Conservation (phyloP, 2,888 invertebrate species). For the Andricus curvator region DNA sequence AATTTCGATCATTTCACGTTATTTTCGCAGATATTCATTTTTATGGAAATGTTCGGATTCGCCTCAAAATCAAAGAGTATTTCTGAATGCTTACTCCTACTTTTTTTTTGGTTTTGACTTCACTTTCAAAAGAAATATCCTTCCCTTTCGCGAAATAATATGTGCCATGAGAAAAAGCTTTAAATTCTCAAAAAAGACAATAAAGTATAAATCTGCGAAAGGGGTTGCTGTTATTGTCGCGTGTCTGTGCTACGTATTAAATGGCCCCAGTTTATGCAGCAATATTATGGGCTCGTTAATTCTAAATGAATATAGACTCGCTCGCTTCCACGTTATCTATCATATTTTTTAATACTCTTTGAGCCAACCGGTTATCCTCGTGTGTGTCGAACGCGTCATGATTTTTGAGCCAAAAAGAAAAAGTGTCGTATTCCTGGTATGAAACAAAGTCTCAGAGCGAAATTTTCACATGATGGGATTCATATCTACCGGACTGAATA, state of each 20-base stretch:
- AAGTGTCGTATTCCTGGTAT: neutral
- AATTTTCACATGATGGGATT: neutral
- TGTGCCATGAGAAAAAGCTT: neutral
- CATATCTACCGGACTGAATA: neutral
- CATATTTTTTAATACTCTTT: conserved; percentile 7
- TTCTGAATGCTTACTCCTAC: neutral
- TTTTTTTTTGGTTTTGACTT: neutral
- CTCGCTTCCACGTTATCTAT: conserved; percentile 4
- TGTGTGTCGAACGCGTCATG: neutral
- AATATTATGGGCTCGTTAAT: conserved; percentile 22
- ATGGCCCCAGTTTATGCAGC: neutral
- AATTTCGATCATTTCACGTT: conserved; percentile 5
- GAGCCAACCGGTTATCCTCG: neutral
- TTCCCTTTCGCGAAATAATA: neutral
- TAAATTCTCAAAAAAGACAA: conserved; percentile 1
- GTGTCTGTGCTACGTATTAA: neutral
- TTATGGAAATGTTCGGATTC: neutral
- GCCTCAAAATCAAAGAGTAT: neutral
- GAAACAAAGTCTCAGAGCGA: neutral
- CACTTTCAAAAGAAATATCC: neutral
- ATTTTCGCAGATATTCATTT: neutral
- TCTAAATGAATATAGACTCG: conserved; percentile 11
- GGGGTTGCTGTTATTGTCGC: conserved; percentile 12
- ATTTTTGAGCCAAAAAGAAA: neutral
- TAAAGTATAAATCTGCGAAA: neutral